phyloP scores from a whole-genome alignment of 2,888 invertebrate genomes.

The Dynastes grantii region DNA sequence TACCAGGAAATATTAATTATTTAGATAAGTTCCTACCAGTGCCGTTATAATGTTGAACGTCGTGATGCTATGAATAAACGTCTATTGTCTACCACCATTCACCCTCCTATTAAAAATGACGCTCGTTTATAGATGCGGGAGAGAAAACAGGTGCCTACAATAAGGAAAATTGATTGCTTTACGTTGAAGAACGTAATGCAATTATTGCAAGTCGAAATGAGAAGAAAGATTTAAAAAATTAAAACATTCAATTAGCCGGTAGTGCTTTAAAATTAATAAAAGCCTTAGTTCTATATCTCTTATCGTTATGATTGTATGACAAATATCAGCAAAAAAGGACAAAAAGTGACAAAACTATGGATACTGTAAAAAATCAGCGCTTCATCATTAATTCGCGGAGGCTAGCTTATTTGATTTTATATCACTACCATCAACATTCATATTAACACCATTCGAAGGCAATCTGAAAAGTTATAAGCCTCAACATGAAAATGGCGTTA shows the following conservation, averaged over 20 bases:
- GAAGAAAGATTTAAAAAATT: not conserved
- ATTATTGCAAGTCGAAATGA: not conserved
- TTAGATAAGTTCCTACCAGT: slow-evolving; percentile 47
- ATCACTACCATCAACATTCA: too few species aligned
- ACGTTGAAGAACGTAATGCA: not conserved
- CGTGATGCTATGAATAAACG: not conserved
- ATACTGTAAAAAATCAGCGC: too few species aligned
- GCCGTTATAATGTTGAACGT: slow-evolving; percentile 22
- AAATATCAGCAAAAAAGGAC: too few species aligned
- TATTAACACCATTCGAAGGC: too few species aligned
- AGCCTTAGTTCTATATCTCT: too few species aligned
- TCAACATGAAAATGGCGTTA: too few species aligned
- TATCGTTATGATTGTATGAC: too few species aligned
- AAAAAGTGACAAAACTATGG: too few species aligned
- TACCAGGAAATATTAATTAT: slow-evolving; percentile 58
- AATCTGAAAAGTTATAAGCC: too few species aligned
- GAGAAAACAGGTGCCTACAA: slow-evolving; percentile 2
- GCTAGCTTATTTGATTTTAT: too few species aligned
- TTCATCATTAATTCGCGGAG: too few species aligned
- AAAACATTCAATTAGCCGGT: not conserved
- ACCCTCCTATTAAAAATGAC: slow-evolving; percentile 24
- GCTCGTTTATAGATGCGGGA: slow-evolving; percentile 12
- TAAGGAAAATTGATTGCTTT: slow-evolving; percentile 7
- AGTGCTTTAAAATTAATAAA: too few species aligned
- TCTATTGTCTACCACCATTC: slow-evolving; percentile 19